Base-by-base conservation (phyloP, 1,140 invertebrate species). In the Saxidomus purpurata region DNA sequence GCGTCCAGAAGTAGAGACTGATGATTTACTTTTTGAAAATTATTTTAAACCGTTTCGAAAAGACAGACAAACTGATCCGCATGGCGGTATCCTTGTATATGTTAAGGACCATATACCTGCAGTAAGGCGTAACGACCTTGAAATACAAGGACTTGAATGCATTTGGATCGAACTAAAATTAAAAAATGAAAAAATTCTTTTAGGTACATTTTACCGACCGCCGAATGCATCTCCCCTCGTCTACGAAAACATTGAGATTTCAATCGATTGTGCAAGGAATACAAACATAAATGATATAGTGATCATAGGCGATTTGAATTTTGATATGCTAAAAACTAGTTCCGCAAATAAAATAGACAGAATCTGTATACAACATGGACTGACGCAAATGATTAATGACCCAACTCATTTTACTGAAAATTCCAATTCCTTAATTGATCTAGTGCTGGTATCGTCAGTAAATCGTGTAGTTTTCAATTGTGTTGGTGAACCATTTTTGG, bases 401-500 rank as follows among this genome's bases (percentile, higher is more conserved):
- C 52, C 52, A 13, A 55, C 52, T 22, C 19, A 55, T n/a, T 55
- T 55, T 55, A 55, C 52, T 19, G 52, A 55, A 55, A 3, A 15
- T n/a, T 55, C 52, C 8, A 55, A 55, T n/a, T 55, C 52, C 4
- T n/a, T 55, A 19, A 55, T 55, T 19, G 9, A 55, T 55, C 52
- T 55, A 15, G 8, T 55, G 15, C 52, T 55, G 13, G 3, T 22
- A 4, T 55, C 52, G 8, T 55, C 52, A 13, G 8, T 19, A 55
- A 19, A n/a, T 55, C 13, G 22, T 19, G 43, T 80, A 8, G 25
- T 19, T 31, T 31, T 52, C 15, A 25, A 2, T 55, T 47, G 77
- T 36, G 47, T 80, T 31, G 47, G 77, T 9, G 49, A 59, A 80
- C 77, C 77, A 9, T 80, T 80, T 59, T 40, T 80, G 31, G 52